A percentile compares a stretch with the other conserved stretches of the same genome.
Evolutionary conservation across 2,797 vertebrate genomes (phyloP).

Genomic region (Muraenolepis orangiensis): DNA sequence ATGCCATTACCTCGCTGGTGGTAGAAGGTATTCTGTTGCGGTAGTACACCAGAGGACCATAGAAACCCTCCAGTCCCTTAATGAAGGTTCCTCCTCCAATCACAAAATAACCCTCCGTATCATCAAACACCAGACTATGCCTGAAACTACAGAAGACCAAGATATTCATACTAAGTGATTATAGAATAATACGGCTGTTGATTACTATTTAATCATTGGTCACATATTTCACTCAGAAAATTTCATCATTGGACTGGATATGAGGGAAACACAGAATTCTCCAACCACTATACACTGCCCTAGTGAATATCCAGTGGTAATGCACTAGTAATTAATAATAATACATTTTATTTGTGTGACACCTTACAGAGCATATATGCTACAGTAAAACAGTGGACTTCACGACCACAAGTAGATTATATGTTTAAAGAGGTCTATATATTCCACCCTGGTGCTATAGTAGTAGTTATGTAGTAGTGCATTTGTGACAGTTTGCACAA

Average conservation of each 20-base stretch:
- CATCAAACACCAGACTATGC: slow-evolving; percentile 58
- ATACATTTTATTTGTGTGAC: too few species aligned
- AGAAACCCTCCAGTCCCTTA: slow-evolving; percentile 70
- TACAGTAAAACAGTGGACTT: too few species aligned
- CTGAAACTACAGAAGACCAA: slow-evolving; percentile 53
- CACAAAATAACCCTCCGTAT: slow-evolving; percentile 76
- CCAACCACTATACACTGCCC: too few species aligned
- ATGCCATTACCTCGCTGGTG: slow-evolving; percentile 51
- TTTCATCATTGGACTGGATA: too few species aligned
- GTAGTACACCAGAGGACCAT: slow-evolving; percentile 69
- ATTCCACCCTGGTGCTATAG: neutral
- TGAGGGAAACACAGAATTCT: too few species aligned
- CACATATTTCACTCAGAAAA: too few species aligned
- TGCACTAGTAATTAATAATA: too few species aligned
- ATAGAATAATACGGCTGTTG: neutral
- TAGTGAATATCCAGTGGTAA: too few species aligned
- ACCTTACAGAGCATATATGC: too few species aligned
- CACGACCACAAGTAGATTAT: neutral
- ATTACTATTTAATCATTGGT: too few species aligned
- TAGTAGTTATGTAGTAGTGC: too few species aligned
- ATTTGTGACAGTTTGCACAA: neutral
- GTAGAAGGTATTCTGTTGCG: slow-evolving; percentile 57
- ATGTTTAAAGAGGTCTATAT: neutral
- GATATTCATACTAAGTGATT: too few species aligned
- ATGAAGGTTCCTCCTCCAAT: slow-evolving; percentile 72